These are phyloP conservation scores for Chromis chromis DNA, from an alignment of 2,797 vertebrate species.

Conservation along the genomic window DNA sequence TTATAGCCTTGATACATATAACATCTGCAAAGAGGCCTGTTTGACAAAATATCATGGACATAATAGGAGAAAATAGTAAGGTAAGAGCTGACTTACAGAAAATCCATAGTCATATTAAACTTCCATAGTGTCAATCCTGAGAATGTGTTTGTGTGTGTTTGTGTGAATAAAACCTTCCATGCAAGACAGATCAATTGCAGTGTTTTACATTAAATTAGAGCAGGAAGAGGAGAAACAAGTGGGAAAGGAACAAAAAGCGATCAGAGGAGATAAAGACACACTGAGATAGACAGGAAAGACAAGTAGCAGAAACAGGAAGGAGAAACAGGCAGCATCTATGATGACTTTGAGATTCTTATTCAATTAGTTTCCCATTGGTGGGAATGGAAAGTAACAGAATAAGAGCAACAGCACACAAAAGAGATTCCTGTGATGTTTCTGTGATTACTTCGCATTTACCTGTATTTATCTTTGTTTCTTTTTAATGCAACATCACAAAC, in stretches of 20 bases:
- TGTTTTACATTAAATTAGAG: conserved; percentile 15
- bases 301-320: conserved; percentile 23
- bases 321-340: conserved; percentile 34
- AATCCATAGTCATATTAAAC: not conserved
- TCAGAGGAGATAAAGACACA: conserved; percentile 46
- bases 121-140: not conserved
- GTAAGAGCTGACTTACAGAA: not conserved
- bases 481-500: conserved; percentile 34
- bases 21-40: not conserved
- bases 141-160: not conserved
- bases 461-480: conserved; percentile 33
- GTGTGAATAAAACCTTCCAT: not conserved
- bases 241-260: conserved; percentile 21
- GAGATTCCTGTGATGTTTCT: conserved; percentile 11
- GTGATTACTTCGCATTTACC: conserved; percentile 37
- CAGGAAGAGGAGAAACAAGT: conserved; percentile 15
- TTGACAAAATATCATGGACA: not conserved
- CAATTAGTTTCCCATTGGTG: conserved; percentile 46
- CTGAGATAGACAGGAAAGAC: conserved; percentile 52
- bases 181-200: not conserved
- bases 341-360: conserved; percentile 53
- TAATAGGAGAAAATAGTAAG: not conserved
- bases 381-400: conserved; percentile 52
- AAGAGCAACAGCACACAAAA: conserved; percentile 35
- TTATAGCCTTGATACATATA: not conserved